A percentile compares a stretch with the other conserved stretches of the same genome.
These are phyloP conservation scores for Archivesica marissinica DNA, from an alignment of 1,140 invertebrate species.

Conservation along the genomic window DNA sequence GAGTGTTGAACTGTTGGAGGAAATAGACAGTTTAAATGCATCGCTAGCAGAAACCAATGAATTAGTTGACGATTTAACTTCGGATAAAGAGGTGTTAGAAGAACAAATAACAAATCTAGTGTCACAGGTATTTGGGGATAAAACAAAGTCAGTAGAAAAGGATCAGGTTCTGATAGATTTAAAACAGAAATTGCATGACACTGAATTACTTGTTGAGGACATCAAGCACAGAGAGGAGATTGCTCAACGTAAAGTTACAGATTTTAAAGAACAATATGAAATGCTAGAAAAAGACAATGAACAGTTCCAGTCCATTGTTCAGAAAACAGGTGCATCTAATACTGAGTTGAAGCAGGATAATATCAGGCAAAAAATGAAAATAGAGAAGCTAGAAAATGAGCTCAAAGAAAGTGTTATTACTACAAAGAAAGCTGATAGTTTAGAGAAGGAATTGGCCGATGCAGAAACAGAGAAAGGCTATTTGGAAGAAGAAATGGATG, in stretches of 20 bases:
- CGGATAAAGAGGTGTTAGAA: conserved; percentile 49
- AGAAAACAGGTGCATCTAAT: conserved; percentile 81
- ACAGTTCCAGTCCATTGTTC: conserved; percentile 87
- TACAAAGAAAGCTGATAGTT: conserved; percentile 38
- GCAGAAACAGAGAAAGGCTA: conserved; percentile 72
- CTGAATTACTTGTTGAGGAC: conserved; percentile 52
- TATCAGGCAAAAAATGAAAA: conserved; percentile 41
- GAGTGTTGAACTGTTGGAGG: conserved; percentile 40
- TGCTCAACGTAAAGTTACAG: conserved; percentile 69
- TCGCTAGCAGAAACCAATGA: conserved; percentile 5
- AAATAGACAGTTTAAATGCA: conserved; percentile 48
- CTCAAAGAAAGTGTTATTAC: conserved; percentile 38
- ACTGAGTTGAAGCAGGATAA: conserved; percentile 83
- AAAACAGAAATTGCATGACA: conserved; percentile 27
- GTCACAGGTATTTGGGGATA: conserved; percentile 36
- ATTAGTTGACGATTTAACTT: background rate
- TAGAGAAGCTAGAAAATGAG: conserved; percentile 58
- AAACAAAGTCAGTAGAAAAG: conserved; percentile 11
- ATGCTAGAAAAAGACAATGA: conserved; percentile 91
- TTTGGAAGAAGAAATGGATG: conserved; percentile 77
- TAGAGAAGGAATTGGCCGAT: conserved; percentile 45
- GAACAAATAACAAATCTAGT: conserved; percentile 49
- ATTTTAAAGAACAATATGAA: conserved; percentile 86
- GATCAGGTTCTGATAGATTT: conserved; percentile 27
- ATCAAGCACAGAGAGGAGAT: conserved; percentile 4